Evolutionary conservation across 2,797 vertebrate genomes (phyloP).

Genomic region (Rhynchonycteris naso): DNA sequence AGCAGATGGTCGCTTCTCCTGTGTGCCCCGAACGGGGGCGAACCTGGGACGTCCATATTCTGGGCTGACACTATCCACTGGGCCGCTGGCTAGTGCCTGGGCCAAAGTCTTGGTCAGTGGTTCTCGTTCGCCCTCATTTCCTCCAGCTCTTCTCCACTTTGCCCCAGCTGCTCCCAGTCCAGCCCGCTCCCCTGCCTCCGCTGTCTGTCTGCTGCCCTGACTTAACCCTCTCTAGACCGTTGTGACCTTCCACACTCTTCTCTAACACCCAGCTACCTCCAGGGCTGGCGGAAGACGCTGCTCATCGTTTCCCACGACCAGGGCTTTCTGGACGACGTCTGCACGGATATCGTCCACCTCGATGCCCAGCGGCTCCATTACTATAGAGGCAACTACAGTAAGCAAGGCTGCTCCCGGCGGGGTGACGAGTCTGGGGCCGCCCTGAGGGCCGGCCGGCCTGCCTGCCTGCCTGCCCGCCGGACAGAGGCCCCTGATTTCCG

Average conservation of each 20-base stretch:
- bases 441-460: background rate
- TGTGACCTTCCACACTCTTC: background rate
- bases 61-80: no score
- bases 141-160: background rate
- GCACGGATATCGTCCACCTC: slow-evolving; percentile 94
- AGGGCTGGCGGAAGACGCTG: slow-evolving; percentile 95
- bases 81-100: no score
- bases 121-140: background rate
- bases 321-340: slow-evolving; percentile 95
- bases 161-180: background rate
- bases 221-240: background rate
- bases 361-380: slow-evolving; percentile 94
- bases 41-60: no score
- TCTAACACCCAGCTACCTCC: slow-evolving; percentile 90
- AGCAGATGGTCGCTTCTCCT: no score
- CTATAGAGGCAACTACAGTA: slow-evolving; percentile 95
- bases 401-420: slow-evolving; percentile 58
- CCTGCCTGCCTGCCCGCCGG: no score
- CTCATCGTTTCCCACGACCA: slow-evolving; percentile 96
- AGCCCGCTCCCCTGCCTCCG: background rate
- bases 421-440: no score
- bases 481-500: background rate
- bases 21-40: no score
- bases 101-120: background rate
- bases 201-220: background rate